These are phyloP conservation scores for Chrysodeixis includens DNA, from an alignment of 2,888 invertebrate species.

Conservation along the genomic window DNA sequence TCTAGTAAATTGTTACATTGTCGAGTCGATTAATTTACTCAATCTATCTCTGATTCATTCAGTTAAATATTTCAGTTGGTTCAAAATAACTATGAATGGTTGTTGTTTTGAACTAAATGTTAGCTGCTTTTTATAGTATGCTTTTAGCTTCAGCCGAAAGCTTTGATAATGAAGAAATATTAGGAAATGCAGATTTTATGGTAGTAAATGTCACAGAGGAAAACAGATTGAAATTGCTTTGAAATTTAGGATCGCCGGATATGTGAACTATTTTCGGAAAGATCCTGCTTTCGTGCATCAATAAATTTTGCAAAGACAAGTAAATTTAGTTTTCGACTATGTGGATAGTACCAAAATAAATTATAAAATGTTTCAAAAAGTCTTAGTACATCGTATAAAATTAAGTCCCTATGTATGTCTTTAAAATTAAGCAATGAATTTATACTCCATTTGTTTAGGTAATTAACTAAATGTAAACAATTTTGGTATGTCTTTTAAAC, in stretches of 20 bases:
- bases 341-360: too few species aligned
- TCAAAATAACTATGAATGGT: background rate
- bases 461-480: too few species aligned
- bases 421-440: too few species aligned
- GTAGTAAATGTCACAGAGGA: background rate
- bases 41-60: slow-evolving; percentile 13
- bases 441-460: too few species aligned
- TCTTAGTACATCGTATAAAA: too few species aligned
- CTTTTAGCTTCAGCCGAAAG: background rate
- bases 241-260: background rate
- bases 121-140: background rate
- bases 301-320: too few species aligned
- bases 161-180: background rate
- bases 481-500: too few species aligned
- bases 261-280: background rate
- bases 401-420: too few species aligned
- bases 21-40: slow-evolving; percentile 23
- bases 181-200: background rate
- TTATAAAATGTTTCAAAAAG: too few species aligned
- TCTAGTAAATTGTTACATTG: slow-evolving; percentile 25
- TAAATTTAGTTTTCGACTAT: background rate
- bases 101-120: background rate
- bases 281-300: background rate
- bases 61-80: background rate
- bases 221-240: slow-evolving; percentile 2